Conservation (phyloP, 92 coral and sea anemone genomes). For the Plumapathes pennacea region DNA sequence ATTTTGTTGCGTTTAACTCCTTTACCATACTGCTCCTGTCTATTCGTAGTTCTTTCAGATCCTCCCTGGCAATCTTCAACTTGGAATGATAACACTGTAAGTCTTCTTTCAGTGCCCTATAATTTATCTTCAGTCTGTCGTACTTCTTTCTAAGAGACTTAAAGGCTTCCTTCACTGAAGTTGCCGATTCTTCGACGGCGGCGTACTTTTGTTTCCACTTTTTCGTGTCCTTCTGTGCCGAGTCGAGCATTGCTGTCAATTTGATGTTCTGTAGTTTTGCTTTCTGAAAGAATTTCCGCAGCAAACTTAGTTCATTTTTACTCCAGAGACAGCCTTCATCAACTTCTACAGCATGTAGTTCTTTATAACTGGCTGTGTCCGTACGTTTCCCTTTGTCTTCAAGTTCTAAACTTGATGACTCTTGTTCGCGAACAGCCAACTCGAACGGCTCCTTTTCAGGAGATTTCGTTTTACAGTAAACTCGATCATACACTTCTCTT, state of each 20-base stretch:
- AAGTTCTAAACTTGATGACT: neutral
- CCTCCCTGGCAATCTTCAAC: constrained; percentile 50
- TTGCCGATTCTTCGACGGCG: constrained; percentile 13
- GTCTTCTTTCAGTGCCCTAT: constrained; percentile 89
- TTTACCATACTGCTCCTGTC: constrained; percentile 35
- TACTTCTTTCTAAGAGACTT: constrained; percentile 60
- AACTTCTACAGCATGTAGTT: neutral
- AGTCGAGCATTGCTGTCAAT: constrained; percentile 66
- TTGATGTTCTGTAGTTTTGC: constrained; percentile 83
- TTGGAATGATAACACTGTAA: constrained; percentile 52
- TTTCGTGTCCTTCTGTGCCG: constrained; percentile 52
- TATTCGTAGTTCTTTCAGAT: constrained; percentile 33
- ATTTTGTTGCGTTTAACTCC: constrained; percentile 27
- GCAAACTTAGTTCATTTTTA: constrained; percentile 57
- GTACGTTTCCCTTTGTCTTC: neutral
- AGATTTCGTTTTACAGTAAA: constrained; percentile 1
- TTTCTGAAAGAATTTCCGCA: constrained; percentile 74
- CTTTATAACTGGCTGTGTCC: neutral
- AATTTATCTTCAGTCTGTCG: constrained; percentile 70
- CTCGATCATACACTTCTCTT: constrained; percentile 31
- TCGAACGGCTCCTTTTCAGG: neutral
- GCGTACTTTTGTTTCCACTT: constrained; percentile 51
- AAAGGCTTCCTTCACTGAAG: constrained; percentile 36
- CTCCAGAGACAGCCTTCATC: constrained; percentile 69
- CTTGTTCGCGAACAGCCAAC: no score